Evolutionary conservation across 2,888 invertebrate species (phyloP).

Genomic region (Caenorhabditis japonica): DNA sequence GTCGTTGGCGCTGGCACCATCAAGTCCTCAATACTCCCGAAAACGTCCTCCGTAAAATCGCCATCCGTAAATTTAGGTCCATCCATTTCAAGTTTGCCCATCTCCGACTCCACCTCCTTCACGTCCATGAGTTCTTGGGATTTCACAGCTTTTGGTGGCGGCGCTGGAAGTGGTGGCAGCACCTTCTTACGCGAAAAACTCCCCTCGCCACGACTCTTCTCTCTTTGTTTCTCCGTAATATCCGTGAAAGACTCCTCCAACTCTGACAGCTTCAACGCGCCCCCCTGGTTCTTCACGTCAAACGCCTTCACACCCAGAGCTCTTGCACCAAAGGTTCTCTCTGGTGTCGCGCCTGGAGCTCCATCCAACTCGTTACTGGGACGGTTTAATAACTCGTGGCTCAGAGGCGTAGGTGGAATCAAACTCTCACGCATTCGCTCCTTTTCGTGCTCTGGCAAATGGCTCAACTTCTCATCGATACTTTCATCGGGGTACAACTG

Average conservation of each 20-base stretch:
- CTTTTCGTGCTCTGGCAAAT: constrained; percentile 46
- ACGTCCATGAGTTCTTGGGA: background rate
- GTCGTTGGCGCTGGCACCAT: constrained; percentile 25
- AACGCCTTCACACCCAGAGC: constrained; percentile 45
- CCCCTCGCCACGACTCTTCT: constrained; percentile 31
- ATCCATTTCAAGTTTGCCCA: constrained; percentile 32
- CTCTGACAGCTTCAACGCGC: constrained; percentile 24
- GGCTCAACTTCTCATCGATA: constrained; percentile 47
- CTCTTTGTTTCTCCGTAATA: constrained; percentile 14
- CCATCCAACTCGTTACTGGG: constrained; percentile 41
- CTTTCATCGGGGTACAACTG: constrained; percentile 73
- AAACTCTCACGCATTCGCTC: constrained; percentile 13
- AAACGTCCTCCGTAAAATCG: constrained; percentile 40
- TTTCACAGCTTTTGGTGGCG: background rate
- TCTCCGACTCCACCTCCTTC: constrained; percentile 14
- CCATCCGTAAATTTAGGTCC: constrained; percentile 29
- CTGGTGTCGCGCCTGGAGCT: constrained; percentile 55
- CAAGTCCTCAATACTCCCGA: constrained; percentile 44
- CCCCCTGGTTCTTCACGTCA: constrained; percentile 36
- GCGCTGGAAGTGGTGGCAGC: background rate
- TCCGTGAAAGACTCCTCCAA: constrained; percentile 29
- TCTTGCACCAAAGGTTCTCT: constrained; percentile 54
- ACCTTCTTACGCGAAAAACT: background rate
- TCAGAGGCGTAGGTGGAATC: constrained; percentile 31
- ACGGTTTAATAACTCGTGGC: constrained; percentile 39